Conservation (phyloP, 2,113 vertebrate species). For the Crotophaga sulcirostris region DNA sequence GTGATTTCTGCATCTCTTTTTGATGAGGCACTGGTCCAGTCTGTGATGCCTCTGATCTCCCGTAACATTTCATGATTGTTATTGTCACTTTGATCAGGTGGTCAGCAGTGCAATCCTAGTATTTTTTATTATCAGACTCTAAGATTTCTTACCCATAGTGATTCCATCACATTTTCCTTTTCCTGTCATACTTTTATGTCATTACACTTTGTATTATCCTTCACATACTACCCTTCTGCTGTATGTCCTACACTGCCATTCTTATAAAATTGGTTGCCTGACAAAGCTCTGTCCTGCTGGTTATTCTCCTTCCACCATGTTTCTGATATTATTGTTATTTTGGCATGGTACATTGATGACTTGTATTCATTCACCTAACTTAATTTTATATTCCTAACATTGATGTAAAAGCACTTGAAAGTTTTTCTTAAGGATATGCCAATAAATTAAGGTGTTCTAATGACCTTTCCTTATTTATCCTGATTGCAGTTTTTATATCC, state of each 20-base stretch:
- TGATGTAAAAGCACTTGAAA: background rate
- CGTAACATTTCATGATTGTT: background rate
- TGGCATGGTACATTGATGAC: background rate
- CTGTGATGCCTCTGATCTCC: background rate
- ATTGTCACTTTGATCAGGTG: background rate
- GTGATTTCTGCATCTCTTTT: background rate
- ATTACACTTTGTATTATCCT: background rate
- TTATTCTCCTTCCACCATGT: background rate
- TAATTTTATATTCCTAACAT: background rate
- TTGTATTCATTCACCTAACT: background rate
- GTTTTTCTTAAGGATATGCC: background rate
- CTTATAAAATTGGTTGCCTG: background rate
- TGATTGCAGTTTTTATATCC: background rate
- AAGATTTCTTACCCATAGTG: background rate
- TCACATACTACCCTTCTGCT: background rate
- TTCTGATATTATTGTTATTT: background rate
- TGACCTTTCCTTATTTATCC: background rate
- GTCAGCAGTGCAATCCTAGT: background rate
- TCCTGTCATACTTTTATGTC: background rate
- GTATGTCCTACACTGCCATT: background rate
- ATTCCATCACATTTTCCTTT: background rate
- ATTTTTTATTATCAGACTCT: background rate
- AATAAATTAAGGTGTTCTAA: background rate
- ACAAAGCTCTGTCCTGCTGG: background rate
- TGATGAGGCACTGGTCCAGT: background rate